A percentile compares a stretch with the other conserved stretches of the same genome.
Evolutionary conservation across 2,113 vertebrate genomes (phyloP).

Genomic region (Erythrocebus patas): DNA sequence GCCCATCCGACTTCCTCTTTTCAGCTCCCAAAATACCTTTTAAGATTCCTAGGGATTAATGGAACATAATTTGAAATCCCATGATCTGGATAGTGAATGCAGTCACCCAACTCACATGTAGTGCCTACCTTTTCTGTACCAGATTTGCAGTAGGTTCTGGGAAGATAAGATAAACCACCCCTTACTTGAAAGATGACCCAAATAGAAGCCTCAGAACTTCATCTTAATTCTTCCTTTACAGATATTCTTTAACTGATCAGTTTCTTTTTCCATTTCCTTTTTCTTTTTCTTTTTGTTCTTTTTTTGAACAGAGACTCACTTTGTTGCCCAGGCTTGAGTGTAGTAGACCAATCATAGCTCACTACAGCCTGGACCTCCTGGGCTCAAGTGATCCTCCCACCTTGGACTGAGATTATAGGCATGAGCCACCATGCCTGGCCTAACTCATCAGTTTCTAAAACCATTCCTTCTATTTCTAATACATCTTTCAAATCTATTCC

Average conservation of each 20-base stretch:
- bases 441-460: not conserved
- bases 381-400: too few relatives aligned
- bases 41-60: not conserved
- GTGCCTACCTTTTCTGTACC: not conserved
- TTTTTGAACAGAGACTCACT: too few relatives aligned
- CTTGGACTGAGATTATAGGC: too few relatives aligned
- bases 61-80: not conserved
- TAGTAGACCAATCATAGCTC: too few relatives aligned
- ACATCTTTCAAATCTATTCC: not conserved
- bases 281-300: too few relatives aligned
- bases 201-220: not conserved
- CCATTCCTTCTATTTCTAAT: not conserved
- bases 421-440: too few relatives aligned
- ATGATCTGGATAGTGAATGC: accelerated
- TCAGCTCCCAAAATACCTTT: not conserved
- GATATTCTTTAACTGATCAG: not conserved
- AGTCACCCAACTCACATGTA: not conserved
- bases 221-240: not conserved
- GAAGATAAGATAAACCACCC: not conserved
- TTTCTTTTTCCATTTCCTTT: too few relatives aligned
- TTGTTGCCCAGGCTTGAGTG: too few relatives aligned
- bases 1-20: not conserved
- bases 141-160: not conserved
- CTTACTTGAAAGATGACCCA: not conserved
- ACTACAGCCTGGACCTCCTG: too few relatives aligned